phyloP scores from a whole-genome alignment of 2,797 vertebrate genomes.

The Anguilla anguilla region DNA sequence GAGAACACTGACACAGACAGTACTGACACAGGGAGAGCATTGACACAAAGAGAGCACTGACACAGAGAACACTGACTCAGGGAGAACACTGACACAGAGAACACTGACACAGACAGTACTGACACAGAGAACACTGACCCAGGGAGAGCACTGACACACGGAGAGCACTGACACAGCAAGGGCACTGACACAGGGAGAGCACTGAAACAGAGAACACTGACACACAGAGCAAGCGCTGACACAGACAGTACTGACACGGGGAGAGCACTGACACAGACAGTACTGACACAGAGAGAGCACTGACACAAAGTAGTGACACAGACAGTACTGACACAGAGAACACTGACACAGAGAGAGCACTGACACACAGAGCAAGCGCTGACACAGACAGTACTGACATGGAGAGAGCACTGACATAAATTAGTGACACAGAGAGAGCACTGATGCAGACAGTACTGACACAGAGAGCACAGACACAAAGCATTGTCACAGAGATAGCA shows the following conservation, averaged over 20 bases:
- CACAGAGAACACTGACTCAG: no score
- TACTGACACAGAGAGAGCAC: no score
- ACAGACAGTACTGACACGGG: slow-evolving; percentile 48
- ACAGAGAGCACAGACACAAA: no score
- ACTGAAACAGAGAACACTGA: neutral
- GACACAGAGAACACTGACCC: neutral
- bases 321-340: neutral
- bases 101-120: neutral
- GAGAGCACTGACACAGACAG: slow-evolving; percentile 23
- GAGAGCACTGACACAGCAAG: no score
- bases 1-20: neutral
- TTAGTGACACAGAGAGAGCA: no score
- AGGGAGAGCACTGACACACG: no score
- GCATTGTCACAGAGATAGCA: neutral
- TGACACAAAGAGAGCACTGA: no score
- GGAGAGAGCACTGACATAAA: neutral
- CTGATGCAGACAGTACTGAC: no score
- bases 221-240: neutral
- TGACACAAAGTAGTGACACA: no score
- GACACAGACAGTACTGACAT: neutral
- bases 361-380: neutral
- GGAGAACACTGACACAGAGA: slow-evolving; percentile 4
- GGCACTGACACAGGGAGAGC: no score
- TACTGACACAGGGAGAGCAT: no score
- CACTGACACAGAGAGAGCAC: neutral